phyloP scores from a whole-genome alignment of 2,888 invertebrate species.

The Drosophila stalkeri region DNA sequence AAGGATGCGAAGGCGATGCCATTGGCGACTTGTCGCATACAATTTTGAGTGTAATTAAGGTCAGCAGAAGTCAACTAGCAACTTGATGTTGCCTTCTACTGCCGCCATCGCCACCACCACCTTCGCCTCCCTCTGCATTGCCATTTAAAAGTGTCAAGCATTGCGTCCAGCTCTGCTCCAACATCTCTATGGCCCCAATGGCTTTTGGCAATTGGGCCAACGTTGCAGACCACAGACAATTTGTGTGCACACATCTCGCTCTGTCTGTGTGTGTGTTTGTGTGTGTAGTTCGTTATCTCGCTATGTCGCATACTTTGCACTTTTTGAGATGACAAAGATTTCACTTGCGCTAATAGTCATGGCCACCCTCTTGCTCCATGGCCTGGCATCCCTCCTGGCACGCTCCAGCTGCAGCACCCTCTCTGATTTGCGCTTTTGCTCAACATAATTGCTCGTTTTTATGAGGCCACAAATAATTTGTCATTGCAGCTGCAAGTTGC shows the following conservation, averaged over 20 bases:
- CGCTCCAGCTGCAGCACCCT: slow-evolving; percentile 3
- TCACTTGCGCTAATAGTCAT: slow-evolving; percentile 50
- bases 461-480: slow-evolving; percentile 59
- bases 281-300: slow-evolving; percentile 45
- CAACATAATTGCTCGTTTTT: slow-evolving; percentile 63
- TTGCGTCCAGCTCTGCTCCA: slow-evolving; percentile 29
- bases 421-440: slow-evolving; percentile 50
- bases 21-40: slow-evolving; percentile 60
- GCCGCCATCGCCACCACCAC: no score
- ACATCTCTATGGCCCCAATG: slow-evolving; percentile 41
- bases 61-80: slow-evolving; percentile 71
- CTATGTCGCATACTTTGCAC: slow-evolving; percentile 48
- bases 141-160: slow-evolving; percentile 46
- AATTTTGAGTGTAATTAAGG: slow-evolving; percentile 72
- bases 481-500: slow-evolving; percentile 45
- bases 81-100: slow-evolving; percentile 53
- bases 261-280: slow-evolving; percentile 16
- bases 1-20: slow-evolving; percentile 34
- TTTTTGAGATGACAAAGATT: slow-evolving; percentile 45
- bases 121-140: slow-evolving; percentile 9
- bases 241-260: slow-evolving; percentile 33
- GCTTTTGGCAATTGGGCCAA: slow-evolving; percentile 50
- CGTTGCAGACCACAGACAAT: slow-evolving; percentile 42
- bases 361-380: neutral
- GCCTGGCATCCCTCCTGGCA: neutral